A percentile compares a stretch with the other conserved stretches of the same genome.
Evolutionary conservation across 1,140 invertebrate species (phyloP).

Genomic region (Bacillus rossius): DNA sequence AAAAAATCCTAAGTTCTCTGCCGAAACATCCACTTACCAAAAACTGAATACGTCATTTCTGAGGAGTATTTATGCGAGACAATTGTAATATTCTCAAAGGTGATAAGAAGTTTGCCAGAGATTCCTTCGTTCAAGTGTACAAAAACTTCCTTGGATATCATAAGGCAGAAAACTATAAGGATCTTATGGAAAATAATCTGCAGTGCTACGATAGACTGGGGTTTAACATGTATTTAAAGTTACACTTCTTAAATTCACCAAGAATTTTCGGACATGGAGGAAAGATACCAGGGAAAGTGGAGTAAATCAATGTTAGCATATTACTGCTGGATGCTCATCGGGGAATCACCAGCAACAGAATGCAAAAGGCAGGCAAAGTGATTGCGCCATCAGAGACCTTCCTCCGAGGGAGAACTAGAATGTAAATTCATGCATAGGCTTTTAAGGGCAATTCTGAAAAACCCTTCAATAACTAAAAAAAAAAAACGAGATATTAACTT

Average conservation of each 20-base stretch:
- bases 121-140: too few relatives aligned
- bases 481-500: slow-evolving; percentile 1
- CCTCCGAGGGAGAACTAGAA: slow-evolving; percentile 8
- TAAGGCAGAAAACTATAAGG: slow-evolving; percentile 6
- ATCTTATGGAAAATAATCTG: slow-evolving; percentile 6
- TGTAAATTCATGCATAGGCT: slow-evolving; percentile 7
- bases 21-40: too few relatives aligned
- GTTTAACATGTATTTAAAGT: slow-evolving; percentile 11
- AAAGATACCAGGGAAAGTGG: slow-evolving; percentile 28
- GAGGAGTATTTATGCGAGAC: too few relatives aligned
- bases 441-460: slow-evolving; percentile 1
- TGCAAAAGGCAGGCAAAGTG: too few relatives aligned
- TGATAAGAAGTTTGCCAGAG: too few relatives aligned
- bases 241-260: slow-evolving; percentile 13
- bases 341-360: too few relatives aligned
- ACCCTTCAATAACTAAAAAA: too few relatives aligned
- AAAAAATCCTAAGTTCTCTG: too few relatives aligned
- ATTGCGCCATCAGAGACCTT: slow-evolving; percentile 6
- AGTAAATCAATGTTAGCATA: slow-evolving; percentile 27
- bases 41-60: too few relatives aligned
- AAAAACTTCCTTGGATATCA: too few relatives aligned
- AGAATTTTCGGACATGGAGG: slow-evolving; percentile 29
- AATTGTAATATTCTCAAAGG: too few relatives aligned
- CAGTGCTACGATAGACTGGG: slow-evolving; percentile 10
- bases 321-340: slow-evolving; percentile 27